Evolutionary conservation across 2,113 vertebrate species (phyloP).

Genomic region (Corvus cornix): DNA sequence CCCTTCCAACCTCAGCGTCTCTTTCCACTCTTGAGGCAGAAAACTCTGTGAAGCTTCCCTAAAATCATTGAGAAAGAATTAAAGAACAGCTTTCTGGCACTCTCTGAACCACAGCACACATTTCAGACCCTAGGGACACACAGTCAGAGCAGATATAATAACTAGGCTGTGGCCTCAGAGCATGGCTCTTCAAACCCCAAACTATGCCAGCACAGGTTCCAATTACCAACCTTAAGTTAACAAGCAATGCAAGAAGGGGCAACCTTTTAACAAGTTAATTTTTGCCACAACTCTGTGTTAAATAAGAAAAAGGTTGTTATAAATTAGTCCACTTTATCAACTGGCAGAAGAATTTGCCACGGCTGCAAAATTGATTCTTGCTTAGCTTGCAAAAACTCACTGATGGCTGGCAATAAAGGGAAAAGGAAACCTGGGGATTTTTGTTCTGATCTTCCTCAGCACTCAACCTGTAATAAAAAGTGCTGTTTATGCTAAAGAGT

Average conservation of each 20-base stretch:
- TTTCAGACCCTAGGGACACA: background rate
- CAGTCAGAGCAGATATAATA: background rate
- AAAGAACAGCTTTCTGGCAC: background rate
- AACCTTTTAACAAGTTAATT: background rate
- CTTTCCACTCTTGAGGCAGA: background rate
- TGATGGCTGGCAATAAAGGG: constrained; percentile 31
- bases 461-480: background rate
- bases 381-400: constrained; percentile 6
- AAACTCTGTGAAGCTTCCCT: background rate
- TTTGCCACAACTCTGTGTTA: background rate
- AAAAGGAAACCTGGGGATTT: constrained; percentile 18
- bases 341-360: background rate
- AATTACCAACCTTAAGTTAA: background rate
- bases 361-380: constrained; percentile 21
- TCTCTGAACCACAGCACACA: background rate
- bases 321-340: constrained; percentile 36
- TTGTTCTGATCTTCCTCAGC: background rate
- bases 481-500: background rate
- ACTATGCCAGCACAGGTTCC: background rate
- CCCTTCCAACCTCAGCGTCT: background rate
- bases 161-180: background rate
- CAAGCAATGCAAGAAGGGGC: background rate
- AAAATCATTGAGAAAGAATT: background rate
- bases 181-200: background rate
- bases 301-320: background rate